A percentile compares a stretch with the other conserved stretches of the same genome.
Evolutionary conservation across 1,140 invertebrate species (phyloP).

Genomic region (Charaxes varanes): DNA sequence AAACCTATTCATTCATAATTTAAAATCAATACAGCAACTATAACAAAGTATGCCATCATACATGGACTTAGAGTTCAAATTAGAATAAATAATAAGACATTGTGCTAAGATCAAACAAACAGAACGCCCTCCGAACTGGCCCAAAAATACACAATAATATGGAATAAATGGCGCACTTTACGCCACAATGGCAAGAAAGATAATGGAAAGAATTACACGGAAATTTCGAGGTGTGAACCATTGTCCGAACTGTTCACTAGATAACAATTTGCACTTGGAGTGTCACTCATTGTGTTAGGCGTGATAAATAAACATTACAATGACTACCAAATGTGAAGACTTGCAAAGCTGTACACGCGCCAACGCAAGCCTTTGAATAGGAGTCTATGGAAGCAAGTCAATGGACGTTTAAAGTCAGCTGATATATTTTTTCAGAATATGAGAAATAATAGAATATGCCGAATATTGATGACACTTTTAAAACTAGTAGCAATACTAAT

Average conservation of each 20-base stretch:
- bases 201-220: constrained; percentile 68
- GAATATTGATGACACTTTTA: no score
- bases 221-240: constrained; percentile 57
- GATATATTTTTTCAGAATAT: no score
- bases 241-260: constrained; percentile 53
- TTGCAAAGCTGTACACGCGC: constrained; percentile 19
- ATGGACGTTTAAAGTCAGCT: constrained; percentile 13
- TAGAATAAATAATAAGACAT: neutral
- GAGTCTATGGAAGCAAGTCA: constrained; percentile 5
- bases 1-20: constrained; percentile 59
- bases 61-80: constrained; percentile 4
- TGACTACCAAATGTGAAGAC: constrained; percentile 48
- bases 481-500: no score
- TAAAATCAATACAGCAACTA: constrained; percentile 18
- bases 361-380: constrained; percentile 35
- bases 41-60: constrained; percentile 6
- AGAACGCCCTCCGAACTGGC: constrained; percentile 55
- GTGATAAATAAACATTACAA: constrained; percentile 68
- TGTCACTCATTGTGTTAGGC: constrained; percentile 48
- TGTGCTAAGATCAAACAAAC: constrained; percentile 43
- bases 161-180: constrained; percentile 57
- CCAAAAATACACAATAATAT: constrained; percentile 53
- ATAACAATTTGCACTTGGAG: constrained; percentile 65
- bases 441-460: no score
- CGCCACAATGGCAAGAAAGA: constrained; percentile 58